phyloP scores from a whole-genome alignment of 1,140 invertebrate genomes.

The Sitodiplosis mosellana region DNA sequence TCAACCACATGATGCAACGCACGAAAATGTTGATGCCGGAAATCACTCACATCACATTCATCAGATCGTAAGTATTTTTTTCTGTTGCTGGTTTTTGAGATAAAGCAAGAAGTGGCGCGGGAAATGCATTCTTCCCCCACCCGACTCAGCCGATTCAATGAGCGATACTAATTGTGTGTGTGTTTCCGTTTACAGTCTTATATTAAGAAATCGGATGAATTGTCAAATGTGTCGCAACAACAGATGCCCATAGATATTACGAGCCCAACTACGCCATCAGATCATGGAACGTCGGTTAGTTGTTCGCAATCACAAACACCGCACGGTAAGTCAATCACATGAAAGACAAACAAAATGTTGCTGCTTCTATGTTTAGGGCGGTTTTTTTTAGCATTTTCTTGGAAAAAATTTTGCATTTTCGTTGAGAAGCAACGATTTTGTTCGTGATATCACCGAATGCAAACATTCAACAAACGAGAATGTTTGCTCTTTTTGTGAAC shows the following conservation, averaged over 20 bases:
- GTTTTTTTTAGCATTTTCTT: neutral
- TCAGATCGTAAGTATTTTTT: constrained; percentile 21
- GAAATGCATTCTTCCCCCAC: too few relatives aligned
- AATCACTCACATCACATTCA: constrained; percentile 19
- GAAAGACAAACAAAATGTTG: too few relatives aligned
- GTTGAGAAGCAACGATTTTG: too few relatives aligned
- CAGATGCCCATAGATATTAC: constrained; percentile 24
- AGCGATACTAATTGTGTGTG: too few relatives aligned
- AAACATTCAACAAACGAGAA: too few relatives aligned
- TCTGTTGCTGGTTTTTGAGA: neutral
- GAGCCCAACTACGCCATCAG: constrained; percentile 22
- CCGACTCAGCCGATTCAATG: too few relatives aligned
- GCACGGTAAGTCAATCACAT: constrained; percentile 24
- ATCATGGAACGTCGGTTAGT: constrained; percentile 18
- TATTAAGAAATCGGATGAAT: neutral
- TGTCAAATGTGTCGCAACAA: constrained; percentile 10
- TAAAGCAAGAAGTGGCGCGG: too few relatives aligned
- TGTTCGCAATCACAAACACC: constrained; percentile 17
- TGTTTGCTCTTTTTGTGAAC: too few relatives aligned
- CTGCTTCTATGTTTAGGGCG: constrained; percentile 6
- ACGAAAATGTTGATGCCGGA: constrained; percentile 17
- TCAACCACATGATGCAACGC: constrained; percentile 13
- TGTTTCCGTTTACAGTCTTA: too few relatives aligned
- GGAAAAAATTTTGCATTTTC: too few relatives aligned
- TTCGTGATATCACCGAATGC: too few relatives aligned